Conservation (phyloP, 2,113 vertebrate species). For the Egretta garzetta region DNA sequence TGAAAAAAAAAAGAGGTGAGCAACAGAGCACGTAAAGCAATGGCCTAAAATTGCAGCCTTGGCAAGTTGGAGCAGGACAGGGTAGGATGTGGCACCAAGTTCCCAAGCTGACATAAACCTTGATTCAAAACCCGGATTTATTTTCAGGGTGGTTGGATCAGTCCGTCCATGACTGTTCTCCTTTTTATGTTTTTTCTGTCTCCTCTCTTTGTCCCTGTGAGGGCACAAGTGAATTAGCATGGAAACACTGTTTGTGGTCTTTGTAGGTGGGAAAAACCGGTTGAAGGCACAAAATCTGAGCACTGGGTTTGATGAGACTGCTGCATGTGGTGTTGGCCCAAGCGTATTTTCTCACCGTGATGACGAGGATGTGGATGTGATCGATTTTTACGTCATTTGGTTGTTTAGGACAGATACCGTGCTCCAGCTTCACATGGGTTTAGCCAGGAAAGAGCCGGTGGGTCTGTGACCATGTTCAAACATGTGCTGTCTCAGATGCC, state of each 20-base stretch:
- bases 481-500: not conserved
- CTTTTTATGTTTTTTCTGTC: not conserved
- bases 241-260: not conserved
- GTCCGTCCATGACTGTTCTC: not conserved
- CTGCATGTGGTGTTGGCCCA: not conserved
- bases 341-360: rapidly evolving
- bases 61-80: not conserved
- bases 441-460: no score
- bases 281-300: not conserved
- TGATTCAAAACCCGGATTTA: not conserved
- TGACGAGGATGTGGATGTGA: not conserved
- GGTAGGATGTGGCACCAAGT: no score
- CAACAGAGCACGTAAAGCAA: no score
- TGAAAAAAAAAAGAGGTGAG: not conserved
- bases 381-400: not conserved
- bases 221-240: not conserved
- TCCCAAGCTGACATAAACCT: not conserved
- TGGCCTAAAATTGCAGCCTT: not conserved
- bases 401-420: not conserved
- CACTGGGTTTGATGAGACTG: not conserved
- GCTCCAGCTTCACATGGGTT: not conserved
- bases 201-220: not conserved
- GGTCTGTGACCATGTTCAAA: not conserved
- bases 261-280: not conserved
- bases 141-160: not conserved